Evolutionary conservation across 1,140 invertebrate species (phyloP), one percentile per base, ranked within the genome.

Genomic region (Pseudomyrmex gracilis): DNA sequence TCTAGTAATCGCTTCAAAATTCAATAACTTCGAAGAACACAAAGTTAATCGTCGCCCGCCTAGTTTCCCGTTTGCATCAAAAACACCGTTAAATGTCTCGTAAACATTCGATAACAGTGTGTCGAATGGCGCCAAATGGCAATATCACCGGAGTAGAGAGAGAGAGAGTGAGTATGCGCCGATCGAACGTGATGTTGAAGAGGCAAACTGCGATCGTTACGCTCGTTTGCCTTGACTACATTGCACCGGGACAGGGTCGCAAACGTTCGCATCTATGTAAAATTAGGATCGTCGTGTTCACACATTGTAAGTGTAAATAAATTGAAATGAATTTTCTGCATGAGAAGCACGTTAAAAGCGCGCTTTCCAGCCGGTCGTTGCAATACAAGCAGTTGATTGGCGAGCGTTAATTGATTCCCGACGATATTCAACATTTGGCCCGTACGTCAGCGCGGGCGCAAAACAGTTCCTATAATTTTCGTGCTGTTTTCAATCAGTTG

Each of bases 241-340:
- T 74, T 55, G 47, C 45, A n/a, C 45, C 24, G 55, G 53, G 34
- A 0, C 24, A 57, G 83, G 17, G 45, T 61, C 66, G 71, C 73
- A 74, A 83, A 73, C 66, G 71, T 17, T 53, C 61, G 53, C 61
- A 63, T 68, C 74, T 80, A 82, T 85, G 83, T 80, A 83, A 91
- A 91, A 91, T 91, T 87, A 87, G 89, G 66, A 90, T 87, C 63
- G 63, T 61, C 51, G 58, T 58, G 82, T 68, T 73, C 84, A 85
- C 57, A 67, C 68, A 77, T 82, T 84, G 85, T 85, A 86, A 90
- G 84, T 84, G 87, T 89, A 91, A 91, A 91, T 88, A 91, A 89
- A 87, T 82, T 80, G 82, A 84, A 76, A 76, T 63, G 86, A 88
- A 90, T 90, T 88, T 91, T 90, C 80, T 70, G 85, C 85, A 89